phyloP scores from a whole-genome alignment of 2,113 vertebrate genomes.

The Odocoileus virginianus region DNA sequence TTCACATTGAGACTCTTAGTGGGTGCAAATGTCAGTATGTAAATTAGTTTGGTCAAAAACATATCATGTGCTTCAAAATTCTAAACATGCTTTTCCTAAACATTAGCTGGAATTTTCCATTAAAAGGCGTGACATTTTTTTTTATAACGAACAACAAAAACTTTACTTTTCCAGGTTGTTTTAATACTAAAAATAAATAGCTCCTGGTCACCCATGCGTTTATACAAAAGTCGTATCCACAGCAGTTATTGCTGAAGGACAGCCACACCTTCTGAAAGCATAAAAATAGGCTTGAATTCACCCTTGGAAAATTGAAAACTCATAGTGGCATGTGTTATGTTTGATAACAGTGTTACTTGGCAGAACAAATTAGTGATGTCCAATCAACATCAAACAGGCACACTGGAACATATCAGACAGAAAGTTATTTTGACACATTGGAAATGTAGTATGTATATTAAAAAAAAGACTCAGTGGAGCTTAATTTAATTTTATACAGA shows the following conservation, averaged over 20 bases:
- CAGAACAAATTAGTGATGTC: constrained; percentile 21
- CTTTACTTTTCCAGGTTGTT: background rate
- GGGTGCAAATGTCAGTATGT: background rate
- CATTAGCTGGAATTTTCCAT: constrained; percentile 34
- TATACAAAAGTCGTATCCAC: background rate
- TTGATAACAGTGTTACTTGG: constrained; percentile 35
- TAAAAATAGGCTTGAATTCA: constrained; percentile 15
- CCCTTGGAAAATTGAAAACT: background rate
- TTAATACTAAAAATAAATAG: constrained; percentile 45
- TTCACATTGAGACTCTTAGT: background rate
- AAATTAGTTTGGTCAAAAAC: background rate
- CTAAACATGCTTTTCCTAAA: constrained; percentile 20
- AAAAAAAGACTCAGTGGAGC: background rate
- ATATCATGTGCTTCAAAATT: background rate
- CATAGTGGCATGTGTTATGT: background rate
- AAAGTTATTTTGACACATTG: background rate
- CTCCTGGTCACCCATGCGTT: background rate
- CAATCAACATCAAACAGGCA: background rate
- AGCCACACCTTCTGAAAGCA: background rate
- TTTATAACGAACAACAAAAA: background rate
- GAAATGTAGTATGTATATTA: background rate
- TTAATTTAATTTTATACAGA: background rate
- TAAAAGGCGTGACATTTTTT: background rate
- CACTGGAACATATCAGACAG: background rate
- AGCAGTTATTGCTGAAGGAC: background rate